A percentile compares a stretch with the other conserved stretches of the same genome.
Conservation (phyloP, 2,797 vertebrate species). For the Spea hammondii region DNA sequence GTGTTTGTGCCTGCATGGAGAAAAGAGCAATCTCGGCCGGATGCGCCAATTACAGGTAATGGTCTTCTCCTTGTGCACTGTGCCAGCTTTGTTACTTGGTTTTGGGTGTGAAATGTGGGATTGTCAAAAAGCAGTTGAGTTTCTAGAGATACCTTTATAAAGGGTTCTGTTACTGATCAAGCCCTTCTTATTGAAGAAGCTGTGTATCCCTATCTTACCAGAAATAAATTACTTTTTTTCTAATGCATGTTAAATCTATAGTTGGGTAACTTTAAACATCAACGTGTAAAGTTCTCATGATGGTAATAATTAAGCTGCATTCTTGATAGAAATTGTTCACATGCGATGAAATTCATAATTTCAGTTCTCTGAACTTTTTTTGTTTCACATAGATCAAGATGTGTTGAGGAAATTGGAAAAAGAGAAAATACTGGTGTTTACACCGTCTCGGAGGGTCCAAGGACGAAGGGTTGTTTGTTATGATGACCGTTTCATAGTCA, state of each 20-base stretch:
- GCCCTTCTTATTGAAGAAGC: too few species aligned
- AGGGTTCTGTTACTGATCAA: too few species aligned
- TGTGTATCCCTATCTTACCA: too few species aligned
- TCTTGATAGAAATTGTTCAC: neutral
- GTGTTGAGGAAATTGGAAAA: slow-evolving; percentile 94
- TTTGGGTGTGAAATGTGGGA: neutral
- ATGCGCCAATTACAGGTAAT: slow-evolving; percentile 93
- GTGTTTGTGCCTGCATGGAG: slow-evolving; percentile 98
- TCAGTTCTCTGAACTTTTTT: neutral
- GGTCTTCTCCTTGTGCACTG: neutral
- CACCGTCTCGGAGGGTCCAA: slow-evolving; percentile 94
- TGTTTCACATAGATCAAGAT: slow-evolving; percentile 87
- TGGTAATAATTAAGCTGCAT: too few species aligned
- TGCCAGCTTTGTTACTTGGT: neutral
- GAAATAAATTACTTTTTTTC: too few species aligned
- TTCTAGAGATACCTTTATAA: too few species aligned
- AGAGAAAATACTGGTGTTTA: slow-evolving; percentile 97
- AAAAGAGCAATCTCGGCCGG: slow-evolving; percentile 96
- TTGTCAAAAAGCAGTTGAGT: neutral
- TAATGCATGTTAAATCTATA: too few species aligned
- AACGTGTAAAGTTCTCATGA: too few species aligned
- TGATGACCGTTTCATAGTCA: slow-evolving; percentile 98
- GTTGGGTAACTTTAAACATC: too few species aligned
- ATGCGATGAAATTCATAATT: neutral
- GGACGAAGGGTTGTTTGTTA: slow-evolving; percentile 97